Evolutionary conservation across 2,797 vertebrate species (phyloP).

Genomic region (Phyllotis vaccarum): DNA sequence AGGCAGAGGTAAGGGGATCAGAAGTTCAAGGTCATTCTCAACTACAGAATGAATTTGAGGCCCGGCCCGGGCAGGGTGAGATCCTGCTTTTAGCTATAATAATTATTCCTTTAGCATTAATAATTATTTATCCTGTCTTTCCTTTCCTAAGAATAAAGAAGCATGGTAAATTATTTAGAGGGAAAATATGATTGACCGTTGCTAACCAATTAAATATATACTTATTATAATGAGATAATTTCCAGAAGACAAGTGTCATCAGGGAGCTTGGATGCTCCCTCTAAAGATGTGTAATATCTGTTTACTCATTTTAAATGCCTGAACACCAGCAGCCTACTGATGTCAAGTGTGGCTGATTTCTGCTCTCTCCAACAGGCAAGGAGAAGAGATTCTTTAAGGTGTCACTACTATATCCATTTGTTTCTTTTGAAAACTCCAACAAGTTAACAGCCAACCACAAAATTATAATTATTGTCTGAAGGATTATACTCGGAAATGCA

Average conservation of each 20-base stretch:
- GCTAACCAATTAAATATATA: neutral
- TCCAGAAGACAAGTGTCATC: neutral
- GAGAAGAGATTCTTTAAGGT: neutral
- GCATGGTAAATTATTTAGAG: conserved; percentile 10
- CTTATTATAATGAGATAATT: neutral
- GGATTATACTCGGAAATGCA: conserved; percentile 67
- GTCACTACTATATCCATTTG: neutral
- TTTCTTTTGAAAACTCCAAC: neutral
- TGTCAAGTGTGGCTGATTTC: neutral
- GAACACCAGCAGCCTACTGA: neutral
- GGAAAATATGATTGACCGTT: neutral
- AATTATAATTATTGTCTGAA: conserved; percentile 61
- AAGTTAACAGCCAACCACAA: conserved; percentile 34
- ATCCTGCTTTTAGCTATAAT: neutral
- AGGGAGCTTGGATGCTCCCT: neutral
- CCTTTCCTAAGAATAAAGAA: conserved; percentile 27
- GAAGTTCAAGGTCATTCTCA: neutral
- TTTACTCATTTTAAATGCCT: neutral
- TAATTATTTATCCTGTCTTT: neutral
- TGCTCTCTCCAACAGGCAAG: neutral
- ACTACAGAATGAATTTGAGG: neutral
- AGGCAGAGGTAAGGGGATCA: neutral
- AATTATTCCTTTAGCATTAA: neutral
- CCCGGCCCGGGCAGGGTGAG: neutral
- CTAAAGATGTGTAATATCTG: neutral